Conservation (phyloP, 2,797 vertebrate species). For the Chrysocyon brachyurus region DNA sequence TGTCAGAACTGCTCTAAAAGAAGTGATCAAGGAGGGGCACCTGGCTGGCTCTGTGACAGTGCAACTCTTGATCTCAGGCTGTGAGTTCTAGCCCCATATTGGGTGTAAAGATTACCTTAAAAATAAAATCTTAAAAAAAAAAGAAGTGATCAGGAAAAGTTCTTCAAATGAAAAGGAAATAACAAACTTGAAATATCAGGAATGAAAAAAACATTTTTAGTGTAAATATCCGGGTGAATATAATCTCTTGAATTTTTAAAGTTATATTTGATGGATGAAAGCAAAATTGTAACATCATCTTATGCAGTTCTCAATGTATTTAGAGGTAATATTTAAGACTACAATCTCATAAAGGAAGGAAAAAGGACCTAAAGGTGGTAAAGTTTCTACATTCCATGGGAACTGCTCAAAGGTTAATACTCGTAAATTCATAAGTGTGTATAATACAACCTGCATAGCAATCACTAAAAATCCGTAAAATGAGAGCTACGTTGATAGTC, state of each 20-base stretch:
- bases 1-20: not conserved
- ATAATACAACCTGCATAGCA: not conserved
- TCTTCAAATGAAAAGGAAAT: not conserved
- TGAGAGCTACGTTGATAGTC: not conserved
- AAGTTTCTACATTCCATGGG: not conserved
- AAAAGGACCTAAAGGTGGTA: not conserved
- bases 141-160: not conserved
- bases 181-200: not conserved
- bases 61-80: not conserved
- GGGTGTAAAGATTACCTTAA: not conserved
- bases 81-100: not conserved
- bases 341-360: not conserved
- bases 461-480: constrained; percentile 18
- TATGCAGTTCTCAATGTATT: not conserved
- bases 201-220: not conserved
- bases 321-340: not conserved
- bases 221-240: not conserved
- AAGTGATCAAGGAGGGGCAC: not conserved
- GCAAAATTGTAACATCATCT: not conserved
- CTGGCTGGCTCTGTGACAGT: not conserved
- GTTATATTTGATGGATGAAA: not conserved
- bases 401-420: not conserved
- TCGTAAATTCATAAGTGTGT: not conserved
- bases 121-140: not conserved
- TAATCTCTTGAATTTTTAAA: not conserved